Evolutionary conservation across 2,797 vertebrate species (phyloP), one percentile per base, ranked within the genome.

Genomic region (Leptodactylus fallax): DNA sequence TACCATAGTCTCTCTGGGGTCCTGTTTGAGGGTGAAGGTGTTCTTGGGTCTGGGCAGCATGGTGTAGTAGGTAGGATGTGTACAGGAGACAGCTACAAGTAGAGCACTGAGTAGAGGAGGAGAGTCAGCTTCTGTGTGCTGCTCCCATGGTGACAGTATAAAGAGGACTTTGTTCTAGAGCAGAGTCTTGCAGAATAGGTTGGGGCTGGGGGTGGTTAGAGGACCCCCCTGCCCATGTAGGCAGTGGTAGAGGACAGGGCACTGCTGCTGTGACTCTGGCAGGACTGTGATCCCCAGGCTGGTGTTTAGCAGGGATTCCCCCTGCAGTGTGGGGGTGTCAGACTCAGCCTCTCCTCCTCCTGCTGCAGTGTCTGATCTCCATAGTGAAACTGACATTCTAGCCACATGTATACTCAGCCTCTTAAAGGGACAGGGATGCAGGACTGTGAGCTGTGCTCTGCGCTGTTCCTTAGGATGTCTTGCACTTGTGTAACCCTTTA

Each of bases 1-100:
- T 81, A 89, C 87, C 87, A 55, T 65, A 71, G 36, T 27, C 19
- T 81, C 69, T 84, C n/a, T 63, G 79, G 87, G 87, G 58, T 89
- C 83, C 90, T 97, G 95, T 81, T 96, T 94, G 90, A 98, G 96
- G 95, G 96, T 96, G 92, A 97, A 97, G 88, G 96, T 97, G 89
- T 91, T 96, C 92, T 94, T 96, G 19, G 96, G 96, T 90, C 95
- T 95, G 3, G 95, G 95, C 89, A 97, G 90, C 96, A 97, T 97
- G 7, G 16, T 60, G 23, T 0, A 16, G 14, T 95, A 94, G 88
- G 94, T 94, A 1, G 94, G 95, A 36, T 47, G 87, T 10, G 13
- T 56, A n/a, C 90, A 96, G 90, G 95, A 96, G 96, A 2, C 25
- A 89, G 65, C 88, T 83, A 74, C 11, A 21, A 77, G 25, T 56